These are phyloP conservation scores for Engystomops pustulosus DNA, from an alignment of 2,113 vertebrate species.

Conservation along the genomic window DNA sequence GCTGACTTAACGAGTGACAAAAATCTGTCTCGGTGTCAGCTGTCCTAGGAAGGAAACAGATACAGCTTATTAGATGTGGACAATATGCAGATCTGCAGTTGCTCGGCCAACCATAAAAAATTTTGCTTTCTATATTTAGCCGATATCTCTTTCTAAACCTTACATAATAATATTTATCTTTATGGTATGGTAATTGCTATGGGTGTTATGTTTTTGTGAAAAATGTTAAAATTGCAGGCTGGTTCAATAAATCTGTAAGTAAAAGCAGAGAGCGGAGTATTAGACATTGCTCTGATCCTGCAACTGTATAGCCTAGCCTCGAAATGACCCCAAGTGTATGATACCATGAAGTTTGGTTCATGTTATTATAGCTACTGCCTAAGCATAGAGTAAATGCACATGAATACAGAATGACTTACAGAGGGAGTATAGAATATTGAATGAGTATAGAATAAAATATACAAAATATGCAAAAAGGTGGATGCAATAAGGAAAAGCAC, in stretches of 20 bases:
- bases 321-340: neutral
- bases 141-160: neutral
- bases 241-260: neutral
- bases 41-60: conserved; percentile 14
- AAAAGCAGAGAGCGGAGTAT: neutral
- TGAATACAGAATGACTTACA: too few relatives aligned
- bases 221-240: neutral
- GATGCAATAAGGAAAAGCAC: too few relatives aligned
- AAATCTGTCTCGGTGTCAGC: conserved; percentile 41
- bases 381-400: too few relatives aligned
- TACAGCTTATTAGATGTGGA: conserved; percentile 29
- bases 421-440: too few relatives aligned
- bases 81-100: conserved; percentile 2
- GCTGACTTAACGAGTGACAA: conserved; percentile 43
- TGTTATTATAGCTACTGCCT: neutral
- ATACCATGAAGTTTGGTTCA: neutral
- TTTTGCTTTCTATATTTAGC: too few relatives aligned
- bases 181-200: neutral
- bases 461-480: too few relatives aligned
- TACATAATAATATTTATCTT: neutral
- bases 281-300: neutral
- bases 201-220: neutral
- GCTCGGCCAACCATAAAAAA: neutral
- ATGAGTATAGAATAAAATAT: too few relatives aligned
- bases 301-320: neutral